These are phyloP conservation scores for Drosophila monieri DNA, from an alignment of 2,888 invertebrate species.

Conservation along the genomic window DNA sequence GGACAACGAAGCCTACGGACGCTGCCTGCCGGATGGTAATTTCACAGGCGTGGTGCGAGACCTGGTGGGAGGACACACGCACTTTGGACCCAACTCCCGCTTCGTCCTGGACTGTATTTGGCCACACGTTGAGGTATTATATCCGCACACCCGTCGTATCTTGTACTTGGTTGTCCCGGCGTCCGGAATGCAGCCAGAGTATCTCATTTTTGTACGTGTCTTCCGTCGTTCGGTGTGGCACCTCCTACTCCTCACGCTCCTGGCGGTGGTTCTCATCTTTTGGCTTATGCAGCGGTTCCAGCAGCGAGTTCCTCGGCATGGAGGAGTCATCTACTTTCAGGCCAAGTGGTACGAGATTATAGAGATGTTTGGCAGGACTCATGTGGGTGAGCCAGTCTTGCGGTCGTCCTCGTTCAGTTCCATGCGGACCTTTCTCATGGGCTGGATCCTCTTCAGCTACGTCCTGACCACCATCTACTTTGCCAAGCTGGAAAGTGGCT, in stretches of 20 bases:
- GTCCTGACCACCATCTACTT: constrained; percentile 78
- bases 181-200: constrained; percentile 70
- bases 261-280: constrained; percentile 43
- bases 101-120: constrained; percentile 63
- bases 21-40: constrained; percentile 59
- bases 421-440: constrained; percentile 72
- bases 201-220: constrained; percentile 73
- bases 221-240: constrained; percentile 71
- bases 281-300: constrained; percentile 43
- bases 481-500: constrained; percentile 81
- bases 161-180: constrained; percentile 79
- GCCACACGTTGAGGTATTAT: constrained; percentile 62
- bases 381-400: constrained; percentile 74
- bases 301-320: constrained; percentile 21
- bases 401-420: constrained; percentile 68
- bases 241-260: constrained; percentile 59
- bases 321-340: not conserved
- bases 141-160: constrained; percentile 68
- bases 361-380: constrained; percentile 72
- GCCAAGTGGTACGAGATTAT: constrained; percentile 65
- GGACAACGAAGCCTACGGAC: constrained; percentile 73
- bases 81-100: constrained; percentile 77
- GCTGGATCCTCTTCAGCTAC: constrained; percentile 81
- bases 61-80: constrained; percentile 58
- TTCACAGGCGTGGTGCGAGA: constrained; percentile 71